These are phyloP conservation scores for Ciconia nigra DNA, from an alignment of 2,797 vertebrate genomes.

Conservation along the genomic window DNA sequence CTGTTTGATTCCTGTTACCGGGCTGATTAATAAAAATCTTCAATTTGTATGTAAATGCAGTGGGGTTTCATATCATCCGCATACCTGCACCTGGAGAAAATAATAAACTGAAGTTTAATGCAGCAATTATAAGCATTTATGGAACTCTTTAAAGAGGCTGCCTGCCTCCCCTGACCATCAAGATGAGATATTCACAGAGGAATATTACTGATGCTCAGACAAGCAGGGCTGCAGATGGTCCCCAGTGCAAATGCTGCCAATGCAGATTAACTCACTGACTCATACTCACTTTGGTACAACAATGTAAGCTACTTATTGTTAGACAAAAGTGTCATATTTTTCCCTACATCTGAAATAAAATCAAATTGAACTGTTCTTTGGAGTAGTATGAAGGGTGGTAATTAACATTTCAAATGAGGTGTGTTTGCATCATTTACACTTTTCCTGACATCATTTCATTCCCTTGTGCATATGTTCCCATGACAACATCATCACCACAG, in stretches of 20 bases:
- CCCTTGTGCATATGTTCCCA: conserved; percentile 55
- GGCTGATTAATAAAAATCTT: conserved; percentile 99
- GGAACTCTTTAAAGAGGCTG: conserved; percentile 83
- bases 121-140: conserved; percentile 99
- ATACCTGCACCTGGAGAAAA: conserved; percentile 99
- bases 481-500: conserved; percentile 61
- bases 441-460: conserved; percentile 67
- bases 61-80: conserved; percentile 95
- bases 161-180: conserved; percentile 71
- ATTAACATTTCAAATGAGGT: conserved; percentile 65
- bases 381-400: background rate
- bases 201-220: conserved; percentile 79
- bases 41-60: conserved; percentile 99
- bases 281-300: conserved; percentile 66
- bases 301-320: conserved; percentile 66
- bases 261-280: conserved; percentile 72
- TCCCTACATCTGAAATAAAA: conserved; percentile 48
- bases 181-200: conserved; percentile 79
- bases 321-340: conserved; percentile 68
- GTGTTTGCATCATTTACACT: conserved; percentile 67
- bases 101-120: conserved; percentile 99
- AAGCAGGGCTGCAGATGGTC: conserved; percentile 71
- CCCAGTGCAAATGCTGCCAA: conserved; percentile 66
- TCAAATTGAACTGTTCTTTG: conserved; percentile 33
- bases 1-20: conserved; percentile 98